These are phyloP conservation scores for Ficedula albicollis DNA, from an alignment of 2,797 vertebrate species.

Conservation along the genomic window DNA sequence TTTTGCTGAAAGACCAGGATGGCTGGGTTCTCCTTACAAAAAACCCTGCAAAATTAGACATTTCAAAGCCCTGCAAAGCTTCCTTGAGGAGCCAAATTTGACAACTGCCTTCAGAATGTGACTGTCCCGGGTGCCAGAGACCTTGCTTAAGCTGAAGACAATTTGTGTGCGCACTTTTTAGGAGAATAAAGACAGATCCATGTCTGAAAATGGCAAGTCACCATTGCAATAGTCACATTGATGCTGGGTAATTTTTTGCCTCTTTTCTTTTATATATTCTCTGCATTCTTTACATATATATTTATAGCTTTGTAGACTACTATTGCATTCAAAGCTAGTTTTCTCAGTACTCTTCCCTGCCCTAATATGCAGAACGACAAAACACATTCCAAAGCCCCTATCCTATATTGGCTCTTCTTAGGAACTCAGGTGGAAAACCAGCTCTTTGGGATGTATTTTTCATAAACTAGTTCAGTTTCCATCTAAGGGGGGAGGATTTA, in stretches of 20 bases:
- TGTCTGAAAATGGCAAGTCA: not conserved
- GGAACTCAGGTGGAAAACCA: not conserved
- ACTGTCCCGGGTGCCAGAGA: not conserved
- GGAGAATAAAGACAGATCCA: not conserved
- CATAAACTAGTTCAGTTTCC: not conserved
- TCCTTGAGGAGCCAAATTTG: not conserved
- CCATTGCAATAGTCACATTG: rapidly evolving
- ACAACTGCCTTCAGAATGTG: not conserved
- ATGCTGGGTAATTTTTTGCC: not conserved
- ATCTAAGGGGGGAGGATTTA: not conserved
- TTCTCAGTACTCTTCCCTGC: not conserved
- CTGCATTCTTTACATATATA: not conserved
- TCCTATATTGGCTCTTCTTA: not conserved
- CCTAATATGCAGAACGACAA: not conserved
- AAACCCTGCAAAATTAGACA: not conserved
- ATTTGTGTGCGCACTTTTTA: not conserved
- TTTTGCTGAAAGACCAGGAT: not conserved
- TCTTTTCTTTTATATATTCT: not conserved
- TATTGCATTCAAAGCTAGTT: not conserved
- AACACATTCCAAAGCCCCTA: not conserved
- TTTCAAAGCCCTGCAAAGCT: not conserved
- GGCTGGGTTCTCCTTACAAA: not conserved
- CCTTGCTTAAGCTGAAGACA: not conserved
- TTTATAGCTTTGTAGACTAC: not conserved
- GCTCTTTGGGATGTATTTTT: not conserved